Base-by-base conservation (phyloP, 2,888 invertebrate genomes). In the Pegoplata infirma region DNA sequence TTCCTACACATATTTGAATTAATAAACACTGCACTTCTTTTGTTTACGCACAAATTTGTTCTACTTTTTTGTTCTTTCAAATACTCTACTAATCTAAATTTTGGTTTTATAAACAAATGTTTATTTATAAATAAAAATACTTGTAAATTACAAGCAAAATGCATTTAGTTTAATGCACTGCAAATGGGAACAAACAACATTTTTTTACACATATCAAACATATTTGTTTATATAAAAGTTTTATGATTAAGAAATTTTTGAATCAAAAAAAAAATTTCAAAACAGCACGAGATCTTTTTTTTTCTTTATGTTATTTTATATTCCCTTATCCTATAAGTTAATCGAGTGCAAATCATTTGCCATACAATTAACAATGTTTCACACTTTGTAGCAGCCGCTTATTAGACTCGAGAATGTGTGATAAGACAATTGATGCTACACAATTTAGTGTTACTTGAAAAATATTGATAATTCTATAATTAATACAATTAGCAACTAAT, bases 41-140 rank as follows among this genome's bases (percentile, higher is more conserved):
- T 64, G 68, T 78, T 73, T 73, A 78, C 64, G 68, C 68, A 69
- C 36, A 74, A 66, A 44, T 74, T 59, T 74, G 78, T 25, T 78
- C 78, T 59, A 74, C 44, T 66, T 78, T 73, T n/a, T n/a, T n/a
- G n/a, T n/a, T n/a, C n/a, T n/a, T 69, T 44, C 74, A 58, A 64
- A 46, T 74, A 68, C 53, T 64, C 68, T 64, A 74, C 69, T 74
- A 25, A 78, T 59, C 78, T 74, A 69, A 58, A 69, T 74, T 74
- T 46, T 51, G 16, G n/a, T 51, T 49, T 51, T 66, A 66, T 72
- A 72, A 72, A 72, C 64, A 74, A 67, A 44, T 67, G 17, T 46
- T 59, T 44, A 21, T 23, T 49, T 40, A 51, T 59, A 53, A 59
- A 53, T 49, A 59, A 59, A 58, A 47, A 55, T 21, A 71, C n/a